A percentile compares a stretch with the other conserved stretches of the same genome.
Conservation (phyloP, 1,140 invertebrate species). For the Drosophila neocordata region DNA sequence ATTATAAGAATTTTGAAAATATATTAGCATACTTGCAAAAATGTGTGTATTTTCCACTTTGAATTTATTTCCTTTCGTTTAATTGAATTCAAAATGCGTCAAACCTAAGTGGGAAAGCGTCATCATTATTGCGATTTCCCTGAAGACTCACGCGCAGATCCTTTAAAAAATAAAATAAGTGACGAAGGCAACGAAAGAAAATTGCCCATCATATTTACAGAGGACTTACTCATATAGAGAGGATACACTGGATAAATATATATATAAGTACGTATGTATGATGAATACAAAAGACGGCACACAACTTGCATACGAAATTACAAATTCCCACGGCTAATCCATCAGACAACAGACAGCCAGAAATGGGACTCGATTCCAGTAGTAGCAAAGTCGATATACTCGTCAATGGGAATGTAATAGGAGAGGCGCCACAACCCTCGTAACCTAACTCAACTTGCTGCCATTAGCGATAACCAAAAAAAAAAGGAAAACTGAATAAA, state of each 20-base stretch:
- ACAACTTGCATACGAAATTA: slow-evolving; percentile 77
- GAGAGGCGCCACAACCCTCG: slow-evolving; percentile 2
- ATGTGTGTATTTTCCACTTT: background rate
- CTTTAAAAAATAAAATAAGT: slow-evolving; percentile 56
- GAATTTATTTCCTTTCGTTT: slow-evolving; percentile 25
- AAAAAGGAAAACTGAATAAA: slow-evolving; percentile 3
- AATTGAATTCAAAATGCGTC: slow-evolving; percentile 61
- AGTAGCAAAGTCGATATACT: background rate
- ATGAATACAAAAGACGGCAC: slow-evolving; percentile 19
- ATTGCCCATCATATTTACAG: slow-evolving; percentile 79
- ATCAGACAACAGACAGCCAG: slow-evolving; percentile 56
- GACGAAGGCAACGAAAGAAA: slow-evolving; percentile 28
- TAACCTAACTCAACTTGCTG: slow-evolving; percentile 58
- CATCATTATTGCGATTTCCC: slow-evolving; percentile 64
- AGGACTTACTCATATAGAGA: slow-evolving; percentile 30
- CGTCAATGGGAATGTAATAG: slow-evolving; percentile 14
- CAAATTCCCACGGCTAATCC: slow-evolving; percentile 76
- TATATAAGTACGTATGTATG: background rate
- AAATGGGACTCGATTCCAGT: slow-evolving; percentile 24
- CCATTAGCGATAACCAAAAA: slow-evolving; percentile 66
- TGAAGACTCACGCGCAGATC: slow-evolving; percentile 72
- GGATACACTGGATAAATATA: background rate
- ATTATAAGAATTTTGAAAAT: slow-evolving; percentile 19
- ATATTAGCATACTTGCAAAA: background rate
- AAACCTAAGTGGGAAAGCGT: slow-evolving; percentile 19